phyloP scores from a whole-genome alignment of 2,888 invertebrate species.

The Cryptosula pallasiana region DNA sequence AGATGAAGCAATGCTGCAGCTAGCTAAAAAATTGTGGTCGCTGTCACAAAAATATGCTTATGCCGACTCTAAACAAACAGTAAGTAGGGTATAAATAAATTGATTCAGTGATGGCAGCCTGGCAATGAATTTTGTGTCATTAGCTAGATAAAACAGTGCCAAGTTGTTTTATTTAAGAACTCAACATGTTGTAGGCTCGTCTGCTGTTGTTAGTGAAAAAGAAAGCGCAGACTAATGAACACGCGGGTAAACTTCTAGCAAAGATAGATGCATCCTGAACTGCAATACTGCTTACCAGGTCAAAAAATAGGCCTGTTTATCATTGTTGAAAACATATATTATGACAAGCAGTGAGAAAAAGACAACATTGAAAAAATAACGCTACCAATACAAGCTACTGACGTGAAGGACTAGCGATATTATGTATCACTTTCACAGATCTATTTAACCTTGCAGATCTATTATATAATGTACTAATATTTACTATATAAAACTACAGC shows the following conservation, averaged over 20 bases:
- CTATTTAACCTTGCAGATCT: too few species aligned
- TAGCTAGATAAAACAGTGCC: background rate
- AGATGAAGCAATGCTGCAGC: constrained; percentile 58
- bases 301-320: too few species aligned
- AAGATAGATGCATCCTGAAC: background rate
- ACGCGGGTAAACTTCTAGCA: background rate
- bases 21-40: constrained; percentile 78
- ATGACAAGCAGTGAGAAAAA: too few species aligned
- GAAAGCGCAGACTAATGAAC: constrained; percentile 2
- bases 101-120: background rate
- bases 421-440: too few species aligned
- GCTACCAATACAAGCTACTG: too few species aligned
- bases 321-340: too few species aligned
- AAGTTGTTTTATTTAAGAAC: background rate
- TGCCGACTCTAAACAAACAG: constrained; percentile 55
- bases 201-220: background rate
- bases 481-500: too few species aligned
- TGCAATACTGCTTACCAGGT: too few species aligned
- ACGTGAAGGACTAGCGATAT: too few species aligned
- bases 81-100: too few species aligned
- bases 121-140: background rate
- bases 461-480: too few species aligned
- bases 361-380: too few species aligned
- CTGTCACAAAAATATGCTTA: constrained; percentile 65
- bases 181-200: background rate